Evolutionary conservation across 2,888 invertebrate genomes (phyloP), one percentile per base, ranked within the genome.

Genomic region (Pristionchus fissidentatus): DNA sequence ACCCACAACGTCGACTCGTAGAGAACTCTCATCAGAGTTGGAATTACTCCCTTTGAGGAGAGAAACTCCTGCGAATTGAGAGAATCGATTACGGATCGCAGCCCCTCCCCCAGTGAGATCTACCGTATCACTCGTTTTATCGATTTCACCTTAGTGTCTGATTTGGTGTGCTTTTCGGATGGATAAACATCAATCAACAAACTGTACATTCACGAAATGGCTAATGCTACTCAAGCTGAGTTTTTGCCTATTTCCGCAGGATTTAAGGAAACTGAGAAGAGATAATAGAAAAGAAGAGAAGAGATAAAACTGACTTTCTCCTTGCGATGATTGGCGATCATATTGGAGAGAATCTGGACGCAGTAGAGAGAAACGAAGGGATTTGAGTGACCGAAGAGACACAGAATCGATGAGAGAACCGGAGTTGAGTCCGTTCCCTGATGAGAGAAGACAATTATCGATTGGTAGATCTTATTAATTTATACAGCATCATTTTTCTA

Each of bases 241-340:
- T n/a, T n/a, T n/a, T n/a, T n/a, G n/a, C n/a, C n/a, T n/a, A n/a
- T n/a, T n/a, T n/a, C n/a, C n/a, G n/a, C n/a, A n/a, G n/a, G n/a
- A n/a, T n/a, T n/a, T n/a, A n/a, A n/a, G n/a, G n/a, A n/a, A n/a
- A n/a, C n/a, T n/a, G n/a, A n/a, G n/a, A n/a, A n/a, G n/a, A n/a
- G n/a, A n/a, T n/a, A n/a, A n/a, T n/a, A n/a, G n/a, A n/a, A n/a
- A n/a, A n/a, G n/a, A n/a, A n/a, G n/a, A n/a, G n/a, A n/a, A n/a
- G n/a, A n/a, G n/a, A n/a, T n/a, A n/a, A n/a, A n/a, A 26, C 32
- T 55, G 10, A 87, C 90, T 83, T 91, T 91, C 75, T 89, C 89
- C 8, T 49, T 78, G 26, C 81, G 75, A 60, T 91, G 88, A 57
- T 91, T 91, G 13, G 90, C 90, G 26, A 88, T 86, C 73, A 91